Conservation (phyloP, 1,140 invertebrate genomes). For the Zophobas atratus region DNA sequence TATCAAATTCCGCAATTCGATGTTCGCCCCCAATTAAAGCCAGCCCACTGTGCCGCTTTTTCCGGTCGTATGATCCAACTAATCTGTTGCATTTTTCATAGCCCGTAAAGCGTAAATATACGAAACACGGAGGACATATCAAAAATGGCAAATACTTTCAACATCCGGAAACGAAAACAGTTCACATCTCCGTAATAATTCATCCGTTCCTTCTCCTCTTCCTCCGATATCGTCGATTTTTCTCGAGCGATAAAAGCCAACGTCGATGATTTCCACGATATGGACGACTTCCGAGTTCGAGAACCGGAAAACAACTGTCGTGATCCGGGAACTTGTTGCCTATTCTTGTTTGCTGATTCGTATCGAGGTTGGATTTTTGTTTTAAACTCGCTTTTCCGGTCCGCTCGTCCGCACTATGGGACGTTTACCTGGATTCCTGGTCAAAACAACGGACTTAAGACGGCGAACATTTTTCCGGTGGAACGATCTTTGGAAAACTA, state of each 20-base stretch:
- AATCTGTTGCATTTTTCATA: conserved; percentile 58
- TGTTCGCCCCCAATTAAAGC: conserved; percentile 1
- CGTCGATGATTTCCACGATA: conserved; percentile 11
- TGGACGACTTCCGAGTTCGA: conserved; percentile 25
- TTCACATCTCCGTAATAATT: conserved; percentile 30
- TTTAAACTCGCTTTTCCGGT: neutral
- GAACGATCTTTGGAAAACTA: too few species aligned
- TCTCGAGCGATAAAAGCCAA: conserved; percentile 28
- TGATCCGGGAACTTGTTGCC: conserved; percentile 8
- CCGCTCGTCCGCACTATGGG: neutral
- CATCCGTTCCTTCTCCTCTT: neutral
- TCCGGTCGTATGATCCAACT: conserved; percentile 5
- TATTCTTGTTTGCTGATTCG: neutral
- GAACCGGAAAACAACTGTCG: conserved; percentile 21
- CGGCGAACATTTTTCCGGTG: too few species aligned
- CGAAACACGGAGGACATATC: conserved; percentile 26
- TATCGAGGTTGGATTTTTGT: neutral
- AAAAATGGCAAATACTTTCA: conserved; percentile 21
- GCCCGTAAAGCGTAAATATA: conserved; percentile 56
- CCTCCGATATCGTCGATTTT: conserved; percentile 22
- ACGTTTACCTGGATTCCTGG: neutral
- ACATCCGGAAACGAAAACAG: conserved; percentile 33
- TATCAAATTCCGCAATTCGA: neutral
- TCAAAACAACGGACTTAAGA: too few species aligned
- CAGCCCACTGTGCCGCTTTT: neutral